A percentile compares a stretch with the other conserved stretches of the same genome.
Evolutionary conservation across 2,888 invertebrate genomes (phyloP).

Genomic region (Amitus sp.): DNA sequence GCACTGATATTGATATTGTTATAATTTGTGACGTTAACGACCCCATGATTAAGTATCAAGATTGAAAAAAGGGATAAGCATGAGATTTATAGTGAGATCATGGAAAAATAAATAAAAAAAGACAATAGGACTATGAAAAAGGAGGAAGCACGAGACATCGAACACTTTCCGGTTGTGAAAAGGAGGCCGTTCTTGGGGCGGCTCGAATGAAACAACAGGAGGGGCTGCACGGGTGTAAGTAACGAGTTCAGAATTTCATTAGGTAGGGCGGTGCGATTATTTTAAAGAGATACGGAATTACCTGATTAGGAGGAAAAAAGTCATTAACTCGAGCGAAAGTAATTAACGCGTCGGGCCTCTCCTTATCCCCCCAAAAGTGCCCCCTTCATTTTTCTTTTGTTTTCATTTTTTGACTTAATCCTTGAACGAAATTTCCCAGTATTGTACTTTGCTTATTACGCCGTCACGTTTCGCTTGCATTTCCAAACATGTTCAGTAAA

Average conservation of each 20-base stretch:
- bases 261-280: constrained; percentile 65
- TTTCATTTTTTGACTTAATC: constrained; percentile 24
- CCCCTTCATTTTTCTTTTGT: constrained; percentile 29
- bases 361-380: constrained; percentile 30
- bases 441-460: neutral
- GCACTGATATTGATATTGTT: constrained; percentile 19
- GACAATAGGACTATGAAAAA: constrained; percentile 36
- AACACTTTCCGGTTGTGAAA: constrained; percentile 43
- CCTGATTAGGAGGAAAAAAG: constrained; percentile 67
- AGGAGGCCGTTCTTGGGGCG: constrained; percentile 41
- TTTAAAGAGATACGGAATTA: constrained; percentile 67
- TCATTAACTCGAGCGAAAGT: constrained; percentile 67
- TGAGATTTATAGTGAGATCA: constrained; percentile 32
- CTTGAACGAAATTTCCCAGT: constrained; percentile 9
- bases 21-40: constrained; percentile 27
- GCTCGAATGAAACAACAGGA: constrained; percentile 42
- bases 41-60: constrained; percentile 26
- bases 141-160: constrained; percentile 41
- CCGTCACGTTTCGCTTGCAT: neutral
- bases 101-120: constrained; percentile 32
- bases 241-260: constrained; percentile 67
- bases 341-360: constrained; percentile 61
- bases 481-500: neutral
- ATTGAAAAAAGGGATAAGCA: constrained; percentile 25
- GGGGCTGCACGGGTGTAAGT: constrained; percentile 59